These are phyloP conservation scores for Aptenodytes patagonicus DNA, from an alignment of 2,113 vertebrate genomes.

Conservation along the genomic window DNA sequence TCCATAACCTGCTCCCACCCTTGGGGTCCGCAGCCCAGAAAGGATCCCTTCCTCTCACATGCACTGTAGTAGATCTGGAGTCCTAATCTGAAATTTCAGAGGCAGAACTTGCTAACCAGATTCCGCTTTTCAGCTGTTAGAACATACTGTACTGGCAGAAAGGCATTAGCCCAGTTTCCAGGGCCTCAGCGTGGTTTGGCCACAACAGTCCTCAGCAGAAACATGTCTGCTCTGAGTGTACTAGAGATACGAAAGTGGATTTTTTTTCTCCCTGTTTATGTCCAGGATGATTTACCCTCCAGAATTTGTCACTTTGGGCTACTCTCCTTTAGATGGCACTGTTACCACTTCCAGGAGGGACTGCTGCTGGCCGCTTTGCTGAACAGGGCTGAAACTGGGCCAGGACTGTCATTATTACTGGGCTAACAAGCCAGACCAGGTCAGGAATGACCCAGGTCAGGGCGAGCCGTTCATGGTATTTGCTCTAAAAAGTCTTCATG, in stretches of 20 bases:
- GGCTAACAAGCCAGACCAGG: not conserved
- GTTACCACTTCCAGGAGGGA: not conserved
- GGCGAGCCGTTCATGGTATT: not conserved
- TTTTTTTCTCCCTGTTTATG: not conserved
- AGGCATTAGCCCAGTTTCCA: not conserved
- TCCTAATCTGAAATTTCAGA: not conserved
- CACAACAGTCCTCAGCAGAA: not conserved
- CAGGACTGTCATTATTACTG: not conserved
- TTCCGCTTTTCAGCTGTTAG: not conserved
- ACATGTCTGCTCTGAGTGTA: not conserved
- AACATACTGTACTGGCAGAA: not conserved
- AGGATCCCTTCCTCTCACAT: not conserved
- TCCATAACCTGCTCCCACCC: not conserved
- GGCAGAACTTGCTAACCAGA: not conserved
- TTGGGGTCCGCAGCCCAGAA: not conserved
- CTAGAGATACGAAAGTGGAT: not conserved
- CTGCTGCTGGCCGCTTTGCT: rapidly evolving
- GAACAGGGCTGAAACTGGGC: not conserved
- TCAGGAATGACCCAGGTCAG: not conserved
- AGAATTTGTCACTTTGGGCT: not conserved
- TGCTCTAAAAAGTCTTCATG: not conserved
- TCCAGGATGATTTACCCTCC: not conserved
- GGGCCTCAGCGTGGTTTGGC: not conserved
- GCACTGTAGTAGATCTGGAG: not conserved
- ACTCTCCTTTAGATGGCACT: slow-evolving; percentile 70